phyloP scores from a whole-genome alignment of 30 jellyfish, hydroid and myxozoan species.

The Hydra vulgaris region DNA sequence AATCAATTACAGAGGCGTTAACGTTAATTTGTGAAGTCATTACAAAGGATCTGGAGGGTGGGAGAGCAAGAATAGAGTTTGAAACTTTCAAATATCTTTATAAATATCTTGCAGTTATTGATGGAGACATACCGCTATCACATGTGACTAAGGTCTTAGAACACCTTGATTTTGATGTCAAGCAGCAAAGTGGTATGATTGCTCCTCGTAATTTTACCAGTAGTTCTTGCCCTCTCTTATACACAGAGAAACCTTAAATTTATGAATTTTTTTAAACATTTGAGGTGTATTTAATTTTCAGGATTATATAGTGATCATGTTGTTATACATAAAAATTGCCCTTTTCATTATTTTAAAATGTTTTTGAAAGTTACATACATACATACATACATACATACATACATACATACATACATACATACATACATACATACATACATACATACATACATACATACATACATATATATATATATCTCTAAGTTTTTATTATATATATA shows the following conservation, averaged over 20 bases:
- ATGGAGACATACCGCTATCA: constrained; percentile 72
- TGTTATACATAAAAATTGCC: too few relatives aligned
- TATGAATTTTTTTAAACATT: too few relatives aligned
- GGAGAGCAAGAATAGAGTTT: constrained; percentile 70
- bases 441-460: too few relatives aligned
- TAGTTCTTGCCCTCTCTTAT: constrained; percentile 63
- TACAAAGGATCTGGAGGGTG: constrained; percentile 91
- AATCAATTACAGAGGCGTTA: constrained; percentile 60
- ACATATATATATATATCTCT: too few relatives aligned
- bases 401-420: too few relatives aligned
- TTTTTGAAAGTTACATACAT: too few relatives aligned
- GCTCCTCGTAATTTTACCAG: constrained; percentile 80
- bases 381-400: too few relatives aligned
- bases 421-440: too few relatives aligned
- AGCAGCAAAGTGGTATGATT: constrained; percentile 64
- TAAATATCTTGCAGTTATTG: constrained; percentile 69
- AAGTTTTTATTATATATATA: too few relatives aligned
- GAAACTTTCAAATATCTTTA: constrained; percentile 51
- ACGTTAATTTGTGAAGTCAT: constrained; percentile 61
- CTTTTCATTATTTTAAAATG: too few relatives aligned
- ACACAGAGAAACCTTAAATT: constrained; percentile 1
- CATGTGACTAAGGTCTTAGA: constrained; percentile 64
- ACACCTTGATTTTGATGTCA: constrained; percentile 59
- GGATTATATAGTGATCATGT: too few relatives aligned
- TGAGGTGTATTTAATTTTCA: too few relatives aligned